These are phyloP conservation scores for Spinus olivaceus DNA, from an alignment of 2,797 vertebrate genomes.

Conservation along the genomic window DNA sequence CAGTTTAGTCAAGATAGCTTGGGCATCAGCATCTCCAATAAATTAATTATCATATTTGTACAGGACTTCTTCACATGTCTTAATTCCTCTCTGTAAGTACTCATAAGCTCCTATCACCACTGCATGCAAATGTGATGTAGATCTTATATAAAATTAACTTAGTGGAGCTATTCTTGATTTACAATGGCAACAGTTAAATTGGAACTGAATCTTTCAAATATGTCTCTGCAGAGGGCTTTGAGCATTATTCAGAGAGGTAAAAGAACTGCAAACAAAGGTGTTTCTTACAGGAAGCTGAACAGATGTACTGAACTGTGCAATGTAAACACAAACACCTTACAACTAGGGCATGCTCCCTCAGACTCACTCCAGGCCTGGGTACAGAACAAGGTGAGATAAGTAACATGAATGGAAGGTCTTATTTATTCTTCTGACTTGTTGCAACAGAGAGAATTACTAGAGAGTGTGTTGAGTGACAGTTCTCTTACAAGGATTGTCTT, in stretches of 20 bases:
- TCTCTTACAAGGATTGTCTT: neutral
- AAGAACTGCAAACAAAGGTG: neutral
- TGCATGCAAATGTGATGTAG: neutral
- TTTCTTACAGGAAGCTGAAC: neutral
- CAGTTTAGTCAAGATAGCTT: neutral
- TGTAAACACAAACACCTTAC: neutral
- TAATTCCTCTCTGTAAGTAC: neutral
- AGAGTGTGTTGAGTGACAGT: conserved; percentile 15
- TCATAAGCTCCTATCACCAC: neutral
- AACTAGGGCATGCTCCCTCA: neutral
- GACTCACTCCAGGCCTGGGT: neutral
- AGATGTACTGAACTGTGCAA: neutral
- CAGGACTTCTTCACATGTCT: neutral
- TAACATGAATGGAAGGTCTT: neutral
- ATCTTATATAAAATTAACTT: neutral
- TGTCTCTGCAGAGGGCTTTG: neutral
- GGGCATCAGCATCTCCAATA: neutral
- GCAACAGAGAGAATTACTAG: conserved; percentile 27
- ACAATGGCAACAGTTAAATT: neutral
- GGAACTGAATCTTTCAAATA: neutral
- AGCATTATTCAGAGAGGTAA: neutral
- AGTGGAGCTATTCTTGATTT: neutral
- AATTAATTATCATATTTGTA: neutral
- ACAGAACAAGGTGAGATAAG: neutral
- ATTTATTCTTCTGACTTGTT: conserved; percentile 19